phyloP scores from a whole-genome alignment of 2,797 vertebrate species.

The Alca torda region DNA sequence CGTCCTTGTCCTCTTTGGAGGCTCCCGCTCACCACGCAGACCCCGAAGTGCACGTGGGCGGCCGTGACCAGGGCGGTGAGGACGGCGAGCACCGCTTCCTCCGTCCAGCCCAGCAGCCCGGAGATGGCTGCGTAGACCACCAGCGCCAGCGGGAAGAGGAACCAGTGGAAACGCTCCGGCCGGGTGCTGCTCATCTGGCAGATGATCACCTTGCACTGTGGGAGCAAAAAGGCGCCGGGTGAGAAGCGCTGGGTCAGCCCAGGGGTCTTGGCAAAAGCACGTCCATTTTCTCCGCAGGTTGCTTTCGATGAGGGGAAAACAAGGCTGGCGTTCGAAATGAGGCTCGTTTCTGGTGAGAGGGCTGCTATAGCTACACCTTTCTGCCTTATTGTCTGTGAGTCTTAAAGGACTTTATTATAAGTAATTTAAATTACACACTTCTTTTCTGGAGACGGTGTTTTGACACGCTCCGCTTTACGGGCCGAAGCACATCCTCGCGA shows the following conservation, averaged over 20 bases:
- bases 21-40: constrained; percentile 46
- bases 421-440: background rate
- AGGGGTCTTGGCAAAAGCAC: background rate
- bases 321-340: background rate
- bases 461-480: background rate
- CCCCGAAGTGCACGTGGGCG: constrained; percentile 57
- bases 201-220: constrained; percentile 60
- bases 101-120: background rate
- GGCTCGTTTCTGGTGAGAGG: background rate
- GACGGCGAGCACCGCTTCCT: background rate
- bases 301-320: background rate
- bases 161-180: constrained; percentile 49
- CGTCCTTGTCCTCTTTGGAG: fast-evolving
- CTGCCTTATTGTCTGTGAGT: background rate
- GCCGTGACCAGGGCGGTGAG: constrained; percentile 14
- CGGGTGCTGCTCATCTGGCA: constrained; percentile 66
- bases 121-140: constrained; percentile 3
- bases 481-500: background rate
- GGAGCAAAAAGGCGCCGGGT: background rate
- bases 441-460: background rate
- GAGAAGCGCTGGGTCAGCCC: background rate
- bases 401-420: background rate
- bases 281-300: fast-evolving
- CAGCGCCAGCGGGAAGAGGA: constrained; percentile 50
- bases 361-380: background rate